These are phyloP conservation scores for Oryzias woworae DNA, from an alignment of 2,113 vertebrate species.

Conservation along the genomic window DNA sequence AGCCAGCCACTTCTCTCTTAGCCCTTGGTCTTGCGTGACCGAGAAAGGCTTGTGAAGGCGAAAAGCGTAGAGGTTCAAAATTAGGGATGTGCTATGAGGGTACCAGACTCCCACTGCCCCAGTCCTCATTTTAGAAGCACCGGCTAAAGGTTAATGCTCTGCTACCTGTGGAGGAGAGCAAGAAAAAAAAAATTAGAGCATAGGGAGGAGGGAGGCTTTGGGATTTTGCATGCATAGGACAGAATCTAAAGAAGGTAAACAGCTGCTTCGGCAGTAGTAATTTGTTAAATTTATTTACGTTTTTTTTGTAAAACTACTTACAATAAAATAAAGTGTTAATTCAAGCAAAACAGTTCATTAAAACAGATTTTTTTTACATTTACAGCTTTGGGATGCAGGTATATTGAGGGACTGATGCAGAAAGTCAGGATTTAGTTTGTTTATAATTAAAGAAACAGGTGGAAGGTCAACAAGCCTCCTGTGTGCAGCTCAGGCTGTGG, in stretches of 20 bases:
- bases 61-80: constrained; percentile 37
- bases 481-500: neutral
- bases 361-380: constrained; percentile 10
- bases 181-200: constrained; percentile 7
- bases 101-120: constrained; percentile 49
- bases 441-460: neutral
- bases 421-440: neutral
- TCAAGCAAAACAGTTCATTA: constrained; percentile 7
- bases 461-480: constrained; percentile 6
- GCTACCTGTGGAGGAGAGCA: constrained; percentile 40
- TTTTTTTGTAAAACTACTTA: neutral
- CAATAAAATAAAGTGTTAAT: neutral
- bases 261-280: too few relatives aligned
- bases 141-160: constrained; percentile 66
- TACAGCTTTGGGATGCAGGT: constrained; percentile 11
- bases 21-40: constrained; percentile 23
- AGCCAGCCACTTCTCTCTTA: constrained; percentile 37
- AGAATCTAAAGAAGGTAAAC: too few relatives aligned
- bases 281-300: too few relatives aligned
- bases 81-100: constrained; percentile 27
- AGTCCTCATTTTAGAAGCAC: constrained; percentile 67
- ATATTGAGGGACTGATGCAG: neutral
- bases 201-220: constrained; percentile 36
- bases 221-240: constrained; percentile 10
- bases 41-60: constrained; percentile 35